phyloP scores from a whole-genome alignment of 2,797 vertebrate genomes.

The Enteromius treurensis region DNA sequence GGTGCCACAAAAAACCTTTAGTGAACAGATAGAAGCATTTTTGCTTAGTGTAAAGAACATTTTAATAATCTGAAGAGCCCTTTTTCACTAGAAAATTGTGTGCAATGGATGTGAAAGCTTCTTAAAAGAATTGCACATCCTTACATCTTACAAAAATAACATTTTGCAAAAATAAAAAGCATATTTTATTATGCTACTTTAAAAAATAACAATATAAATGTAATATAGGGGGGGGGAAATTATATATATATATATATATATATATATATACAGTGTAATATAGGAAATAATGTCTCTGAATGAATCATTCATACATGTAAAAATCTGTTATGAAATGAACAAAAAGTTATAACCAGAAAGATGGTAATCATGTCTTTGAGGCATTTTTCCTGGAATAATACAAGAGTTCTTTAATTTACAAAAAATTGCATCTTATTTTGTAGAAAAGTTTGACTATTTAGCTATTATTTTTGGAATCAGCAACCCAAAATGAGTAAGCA shows the following conservation, averaged over 20 bases:
- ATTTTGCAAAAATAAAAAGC: background rate
- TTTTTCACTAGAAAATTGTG: background rate
- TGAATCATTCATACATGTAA: background rate
- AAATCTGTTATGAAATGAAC: background rate
- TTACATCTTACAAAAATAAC: background rate
- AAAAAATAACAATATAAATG: background rate
- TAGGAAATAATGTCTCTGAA: background rate
- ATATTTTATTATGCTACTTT: background rate
- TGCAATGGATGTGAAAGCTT: background rate
- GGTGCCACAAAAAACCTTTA: background rate
- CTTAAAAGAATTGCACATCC: background rate
- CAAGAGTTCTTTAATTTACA: background rate
- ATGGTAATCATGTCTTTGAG: too few relatives aligned
- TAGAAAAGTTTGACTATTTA: background rate
- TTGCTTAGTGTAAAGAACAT: background rate
- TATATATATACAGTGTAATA: too few relatives aligned
- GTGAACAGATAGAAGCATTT: background rate
- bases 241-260: too few relatives aligned
- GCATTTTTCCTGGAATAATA: background rate
- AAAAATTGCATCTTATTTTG: background rate
- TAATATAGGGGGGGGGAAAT: too few relatives aligned
- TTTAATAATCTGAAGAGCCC: background rate
- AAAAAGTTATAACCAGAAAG: background rate
- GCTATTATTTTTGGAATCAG: background rate
- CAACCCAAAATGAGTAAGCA: background rate